Conservation (phyloP, 2,797 vertebrate species). For the Vespertilio murinus region DNA sequence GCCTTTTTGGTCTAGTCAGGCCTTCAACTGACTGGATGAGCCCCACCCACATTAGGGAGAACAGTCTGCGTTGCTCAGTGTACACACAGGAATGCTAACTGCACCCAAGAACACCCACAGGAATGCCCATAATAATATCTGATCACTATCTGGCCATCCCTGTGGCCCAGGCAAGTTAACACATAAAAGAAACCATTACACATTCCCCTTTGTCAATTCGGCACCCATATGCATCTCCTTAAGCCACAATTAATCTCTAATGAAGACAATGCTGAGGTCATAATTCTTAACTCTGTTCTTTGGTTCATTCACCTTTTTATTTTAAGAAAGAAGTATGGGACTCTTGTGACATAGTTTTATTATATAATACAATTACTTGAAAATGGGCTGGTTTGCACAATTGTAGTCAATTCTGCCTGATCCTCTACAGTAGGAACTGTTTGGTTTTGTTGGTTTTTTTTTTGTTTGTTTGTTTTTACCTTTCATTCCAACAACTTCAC, state of each 20-base stretch:
- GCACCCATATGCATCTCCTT: neutral
- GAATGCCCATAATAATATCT: neutral
- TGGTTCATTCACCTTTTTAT: neutral
- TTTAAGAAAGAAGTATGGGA: conserved; percentile 23
- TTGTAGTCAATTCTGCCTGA: neutral
- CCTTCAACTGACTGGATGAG: neutral
- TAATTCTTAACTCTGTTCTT: neutral
- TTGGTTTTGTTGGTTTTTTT: too few relatives aligned
- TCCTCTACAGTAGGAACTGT: neutral
- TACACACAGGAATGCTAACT: neutral
- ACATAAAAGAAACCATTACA: neutral
- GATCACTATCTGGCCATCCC: neutral
- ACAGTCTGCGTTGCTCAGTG: neutral
- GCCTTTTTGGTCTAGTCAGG: neutral
- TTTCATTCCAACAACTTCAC: neutral
- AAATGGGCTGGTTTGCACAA: neutral
- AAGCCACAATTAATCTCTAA: neutral
- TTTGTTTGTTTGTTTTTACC: neutral
- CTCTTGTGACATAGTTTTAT: neutral
- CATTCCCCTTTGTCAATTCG: neutral
- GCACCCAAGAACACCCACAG: neutral
- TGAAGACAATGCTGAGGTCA: neutral
- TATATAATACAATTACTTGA: neutral
- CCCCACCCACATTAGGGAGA: neutral
- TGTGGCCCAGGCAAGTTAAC: neutral